Evolutionary conservation across 2,888 invertebrate genomes (phyloP).

Genomic region (Melanchra persicariae): DNA sequence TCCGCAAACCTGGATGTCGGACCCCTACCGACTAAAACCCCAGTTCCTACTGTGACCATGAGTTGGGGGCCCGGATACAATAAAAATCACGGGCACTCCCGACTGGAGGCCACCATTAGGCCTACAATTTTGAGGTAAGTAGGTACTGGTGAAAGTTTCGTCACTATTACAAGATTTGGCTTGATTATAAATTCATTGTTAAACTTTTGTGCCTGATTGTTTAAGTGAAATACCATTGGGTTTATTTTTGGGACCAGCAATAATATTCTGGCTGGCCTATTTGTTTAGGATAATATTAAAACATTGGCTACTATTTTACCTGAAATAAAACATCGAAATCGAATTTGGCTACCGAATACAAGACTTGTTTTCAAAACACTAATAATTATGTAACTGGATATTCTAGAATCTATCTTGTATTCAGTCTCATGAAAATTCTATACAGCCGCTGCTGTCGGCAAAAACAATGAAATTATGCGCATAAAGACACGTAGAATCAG

Average conservation of each 20-base stretch:
- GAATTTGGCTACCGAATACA: neutral
- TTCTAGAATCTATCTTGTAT: slow-evolving; percentile 51
- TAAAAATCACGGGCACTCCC: too few species aligned
- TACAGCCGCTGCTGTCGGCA: slow-evolving; percentile 18
- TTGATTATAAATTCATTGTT: neutral
- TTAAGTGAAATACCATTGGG: neutral
- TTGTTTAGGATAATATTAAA: neutral
- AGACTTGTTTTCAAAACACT: slow-evolving; percentile 31
- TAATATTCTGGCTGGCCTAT: neutral
- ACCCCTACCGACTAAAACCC: too few species aligned
- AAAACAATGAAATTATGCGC: slow-evolving; percentile 65
- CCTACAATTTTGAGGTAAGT: slow-evolving; percentile 5
- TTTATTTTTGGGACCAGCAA: neutral
- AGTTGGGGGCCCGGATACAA: too few species aligned
- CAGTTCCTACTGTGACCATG: too few species aligned
- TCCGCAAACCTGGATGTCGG: too few species aligned
- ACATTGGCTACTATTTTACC: neutral
- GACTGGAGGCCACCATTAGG: too few species aligned
- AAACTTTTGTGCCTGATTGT: slow-evolving; percentile 3
- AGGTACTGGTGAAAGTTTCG: slow-evolving; percentile 36
- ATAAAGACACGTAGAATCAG: slow-evolving; percentile 54
- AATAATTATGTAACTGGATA: slow-evolving; percentile 36
- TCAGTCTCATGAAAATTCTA: slow-evolving; percentile 56
- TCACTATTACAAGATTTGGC: slow-evolving; percentile 8
- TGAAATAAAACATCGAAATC: neutral